Percentiles rank a stretch among this genome's conserved stretches.
Evolutionary conservation across 1,140 invertebrate genomes (phyloP).

Genomic region (Megathymus violae): DNA sequence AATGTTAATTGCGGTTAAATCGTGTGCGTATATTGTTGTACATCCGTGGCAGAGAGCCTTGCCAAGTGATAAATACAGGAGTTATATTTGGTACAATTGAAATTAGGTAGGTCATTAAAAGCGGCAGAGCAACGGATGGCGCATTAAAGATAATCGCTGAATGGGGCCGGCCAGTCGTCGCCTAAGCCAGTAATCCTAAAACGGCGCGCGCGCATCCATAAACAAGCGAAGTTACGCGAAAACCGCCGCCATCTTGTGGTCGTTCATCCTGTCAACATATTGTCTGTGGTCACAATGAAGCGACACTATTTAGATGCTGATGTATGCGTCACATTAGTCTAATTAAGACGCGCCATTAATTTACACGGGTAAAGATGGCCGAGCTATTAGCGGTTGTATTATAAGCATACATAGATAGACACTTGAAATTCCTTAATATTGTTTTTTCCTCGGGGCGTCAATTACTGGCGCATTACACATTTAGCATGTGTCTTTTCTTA

Average conservation of each 20-base stretch:
- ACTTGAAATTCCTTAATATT: constrained; percentile 19
- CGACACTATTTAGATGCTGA: constrained; percentile 69
- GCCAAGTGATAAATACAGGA: constrained; percentile 77
- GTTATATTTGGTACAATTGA: constrained; percentile 82
- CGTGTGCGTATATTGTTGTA: constrained; percentile 50
- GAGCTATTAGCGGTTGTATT: constrained; percentile 31
- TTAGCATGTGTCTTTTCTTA: constrained; percentile 14
- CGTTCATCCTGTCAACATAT: constrained; percentile 79
- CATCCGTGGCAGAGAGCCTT: constrained; percentile 53
- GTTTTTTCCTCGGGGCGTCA: constrained; percentile 6
- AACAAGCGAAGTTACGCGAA: constrained; percentile 73
- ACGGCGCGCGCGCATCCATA: constrained; percentile 73
- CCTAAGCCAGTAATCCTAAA: constrained; percentile 74
- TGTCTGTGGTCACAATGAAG: constrained; percentile 74
- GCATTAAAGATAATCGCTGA: constrained; percentile 71
- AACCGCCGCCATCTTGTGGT: constrained; percentile 68
- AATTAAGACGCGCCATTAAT: constrained; percentile 75
- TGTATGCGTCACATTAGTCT: constrained; percentile 66
- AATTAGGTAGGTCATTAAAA: constrained; percentile 79
- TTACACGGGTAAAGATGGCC: constrained; percentile 40
- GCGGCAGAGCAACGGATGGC: constrained; percentile 59
- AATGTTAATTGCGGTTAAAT: constrained; percentile 76
- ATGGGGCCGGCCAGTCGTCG: constrained; percentile 72
- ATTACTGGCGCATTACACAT: constrained; percentile 7
- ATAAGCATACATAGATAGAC: constrained; percentile 40